Percentiles rank a stretch among this genome's conserved stretches.
Evolutionary conservation across 2,888 invertebrate genomes (phyloP).

Genomic region (Phragmatobia fuliginosa): DNA sequence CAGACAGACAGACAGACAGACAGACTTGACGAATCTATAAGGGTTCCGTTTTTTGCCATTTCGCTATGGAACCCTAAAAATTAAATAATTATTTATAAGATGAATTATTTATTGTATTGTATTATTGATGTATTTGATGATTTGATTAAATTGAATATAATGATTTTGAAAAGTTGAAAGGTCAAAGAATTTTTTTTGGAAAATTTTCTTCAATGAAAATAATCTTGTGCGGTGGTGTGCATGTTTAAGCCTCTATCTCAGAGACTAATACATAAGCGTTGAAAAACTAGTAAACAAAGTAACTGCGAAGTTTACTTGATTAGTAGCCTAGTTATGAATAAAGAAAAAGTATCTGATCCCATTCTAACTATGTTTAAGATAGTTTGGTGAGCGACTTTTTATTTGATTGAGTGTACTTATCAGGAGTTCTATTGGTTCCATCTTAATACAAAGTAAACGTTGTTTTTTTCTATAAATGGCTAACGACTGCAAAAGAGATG

Average conservation of each 20-base stretch:
- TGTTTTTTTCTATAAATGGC: background rate
- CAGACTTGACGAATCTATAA: too few relatives aligned
- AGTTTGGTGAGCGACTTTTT: background rate
- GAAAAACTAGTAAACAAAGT: constrained; percentile 40
- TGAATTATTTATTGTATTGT: too few relatives aligned
- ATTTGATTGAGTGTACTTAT: background rate
- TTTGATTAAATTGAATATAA: too few relatives aligned
- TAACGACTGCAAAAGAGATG: background rate
- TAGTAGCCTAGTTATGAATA: background rate
- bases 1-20: too few relatives aligned
- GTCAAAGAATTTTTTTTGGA: too few relatives aligned
- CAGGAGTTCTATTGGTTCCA: background rate
- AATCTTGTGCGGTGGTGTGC: constrained; percentile 17
- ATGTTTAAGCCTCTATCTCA: constrained; percentile 28
- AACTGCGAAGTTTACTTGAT: constrained; percentile 14
- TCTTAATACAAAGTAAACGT: background rate
- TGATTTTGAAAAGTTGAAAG: too few relatives aligned
- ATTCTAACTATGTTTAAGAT: background rate
- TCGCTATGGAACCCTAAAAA: too few relatives aligned
- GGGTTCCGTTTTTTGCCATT: too few relatives aligned
- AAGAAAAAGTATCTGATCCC: background rate
- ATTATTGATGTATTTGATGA: too few relatives aligned
- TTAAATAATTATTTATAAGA: too few relatives aligned
- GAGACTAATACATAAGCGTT: constrained; percentile 26
- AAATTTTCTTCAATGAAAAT: background rate